A percentile compares a stretch with the other conserved stretches of the same genome.
phyloP scores from a whole-genome alignment of 2,113 vertebrate species.

The Anoura caudifer region DNA sequence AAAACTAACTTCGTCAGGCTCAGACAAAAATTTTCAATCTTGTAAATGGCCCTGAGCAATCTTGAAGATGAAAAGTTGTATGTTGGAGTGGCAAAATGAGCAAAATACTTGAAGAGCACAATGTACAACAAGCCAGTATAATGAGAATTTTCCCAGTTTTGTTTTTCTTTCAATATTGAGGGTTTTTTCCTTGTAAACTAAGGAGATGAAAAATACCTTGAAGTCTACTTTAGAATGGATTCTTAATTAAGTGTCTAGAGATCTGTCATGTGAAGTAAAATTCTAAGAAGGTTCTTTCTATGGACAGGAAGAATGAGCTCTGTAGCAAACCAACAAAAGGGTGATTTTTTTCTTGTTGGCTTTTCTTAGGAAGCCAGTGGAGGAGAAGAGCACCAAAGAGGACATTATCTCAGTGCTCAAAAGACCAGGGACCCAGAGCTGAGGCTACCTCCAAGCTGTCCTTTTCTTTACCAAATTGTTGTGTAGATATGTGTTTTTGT shows the following conservation, averaged over 20 bases:
- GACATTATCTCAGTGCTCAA: background rate
- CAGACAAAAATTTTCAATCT: background rate
- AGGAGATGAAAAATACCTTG: constrained; percentile 11
- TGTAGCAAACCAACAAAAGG: background rate
- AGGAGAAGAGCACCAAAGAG: background rate
- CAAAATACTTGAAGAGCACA: background rate
- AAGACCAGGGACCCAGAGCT: background rate
- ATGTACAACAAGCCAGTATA: background rate
- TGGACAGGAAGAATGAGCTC: background rate
- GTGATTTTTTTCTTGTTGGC: background rate
- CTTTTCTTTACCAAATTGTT: background rate
- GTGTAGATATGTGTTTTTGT: background rate
- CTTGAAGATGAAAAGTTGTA: constrained; percentile 24
- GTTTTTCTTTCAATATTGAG: background rate
- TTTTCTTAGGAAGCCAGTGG: background rate
- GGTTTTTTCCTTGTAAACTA: background rate
- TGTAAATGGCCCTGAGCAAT: constrained; percentile 37
- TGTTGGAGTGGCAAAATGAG: constrained; percentile 15
- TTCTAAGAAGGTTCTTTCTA: constrained; percentile 20
- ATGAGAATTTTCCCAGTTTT: constrained; percentile 29
- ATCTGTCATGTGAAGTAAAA: constrained; percentile 34
- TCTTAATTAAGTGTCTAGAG: constrained; percentile 51
- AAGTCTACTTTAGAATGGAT: constrained; percentile 42
- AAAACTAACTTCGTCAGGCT: background rate
- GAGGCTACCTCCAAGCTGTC: background rate